Evolutionary conservation across 2,888 invertebrate species (phyloP).

Genomic region (Resseliella maxima): DNA sequence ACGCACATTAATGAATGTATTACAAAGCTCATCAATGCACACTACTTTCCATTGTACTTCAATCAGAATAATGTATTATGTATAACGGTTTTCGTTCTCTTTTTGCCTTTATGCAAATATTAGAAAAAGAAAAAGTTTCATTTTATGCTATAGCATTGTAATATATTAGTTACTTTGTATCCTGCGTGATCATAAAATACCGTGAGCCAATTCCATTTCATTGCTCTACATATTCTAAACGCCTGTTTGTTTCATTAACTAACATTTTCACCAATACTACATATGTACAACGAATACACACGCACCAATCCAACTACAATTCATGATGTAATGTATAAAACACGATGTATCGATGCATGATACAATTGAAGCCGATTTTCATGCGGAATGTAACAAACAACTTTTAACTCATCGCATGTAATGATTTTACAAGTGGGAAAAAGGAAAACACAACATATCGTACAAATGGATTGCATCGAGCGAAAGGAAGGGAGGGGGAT

Average conservation of each 20-base stretch:
- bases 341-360: background rate
- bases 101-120: background rate
- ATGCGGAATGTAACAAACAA: background rate
- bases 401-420: background rate
- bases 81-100: background rate
- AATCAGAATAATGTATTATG: background rate
- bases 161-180: background rate
- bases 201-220: conserved; percentile 34
- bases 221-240: conserved; percentile 8
- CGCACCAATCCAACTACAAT: background rate
- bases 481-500: too few species aligned
- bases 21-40: background rate
- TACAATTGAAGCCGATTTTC: background rate
- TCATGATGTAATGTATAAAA: background rate
- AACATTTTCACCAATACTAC: background rate
- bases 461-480: background rate
- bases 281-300: background rate
- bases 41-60: background rate
- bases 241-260: background rate
- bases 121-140: background rate
- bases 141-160: background rate
- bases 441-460: background rate
- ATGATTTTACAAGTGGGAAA: background rate
- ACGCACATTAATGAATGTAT: background rate
- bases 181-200: conserved; percentile 8